These are phyloP conservation scores for Teleopsis dalmanni DNA, from an alignment of 1,140 invertebrate species.

Conservation along the genomic window DNA sequence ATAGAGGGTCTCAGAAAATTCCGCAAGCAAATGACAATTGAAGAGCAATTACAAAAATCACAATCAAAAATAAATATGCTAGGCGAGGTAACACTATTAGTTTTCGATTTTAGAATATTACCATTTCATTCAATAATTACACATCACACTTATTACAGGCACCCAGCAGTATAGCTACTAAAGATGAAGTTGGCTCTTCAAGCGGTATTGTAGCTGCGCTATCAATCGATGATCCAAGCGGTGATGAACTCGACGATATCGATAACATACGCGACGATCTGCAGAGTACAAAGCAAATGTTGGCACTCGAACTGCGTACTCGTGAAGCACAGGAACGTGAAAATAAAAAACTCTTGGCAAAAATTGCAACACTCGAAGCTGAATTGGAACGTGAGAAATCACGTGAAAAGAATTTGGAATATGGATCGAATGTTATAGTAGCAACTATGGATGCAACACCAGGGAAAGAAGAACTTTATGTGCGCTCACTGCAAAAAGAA, in stretches of 20 bases:
- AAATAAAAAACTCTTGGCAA: slow-evolving; percentile 71
- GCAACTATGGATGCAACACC: slow-evolving; percentile 40
- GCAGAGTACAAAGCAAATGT: slow-evolving; percentile 83
- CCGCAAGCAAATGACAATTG: slow-evolving; percentile 77
- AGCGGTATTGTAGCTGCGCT: slow-evolving; percentile 31
- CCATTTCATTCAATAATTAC: neutral
- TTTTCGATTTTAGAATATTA: neutral
- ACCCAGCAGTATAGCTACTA: slow-evolving; percentile 14
- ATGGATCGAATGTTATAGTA: slow-evolving; percentile 41
- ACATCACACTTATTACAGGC: neutral
- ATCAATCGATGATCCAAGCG: slow-evolving; percentile 50
- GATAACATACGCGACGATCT: slow-evolving; percentile 84
- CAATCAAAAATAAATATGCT: slow-evolving; percentile 54
- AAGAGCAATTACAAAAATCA: slow-evolving; percentile 77
- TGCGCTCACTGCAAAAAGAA: slow-evolving; percentile 63
- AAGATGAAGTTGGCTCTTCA: slow-evolving; percentile 47
- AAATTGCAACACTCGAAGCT: slow-evolving; percentile 68
- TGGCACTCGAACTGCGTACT: slow-evolving; percentile 76
- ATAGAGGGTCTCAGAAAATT: slow-evolving; percentile 78
- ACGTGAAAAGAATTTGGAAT: slow-evolving; percentile 55
- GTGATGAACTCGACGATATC: slow-evolving; percentile 80
- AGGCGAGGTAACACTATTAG: slow-evolving; percentile 17
- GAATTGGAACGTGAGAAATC: slow-evolving; percentile 62
- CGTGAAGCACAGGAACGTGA: slow-evolving; percentile 79
- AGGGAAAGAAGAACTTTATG: slow-evolving; percentile 49